phyloP scores from a whole-genome alignment of 2,113 vertebrate genomes.

The Hypocryptadius cinnamomeus region DNA sequence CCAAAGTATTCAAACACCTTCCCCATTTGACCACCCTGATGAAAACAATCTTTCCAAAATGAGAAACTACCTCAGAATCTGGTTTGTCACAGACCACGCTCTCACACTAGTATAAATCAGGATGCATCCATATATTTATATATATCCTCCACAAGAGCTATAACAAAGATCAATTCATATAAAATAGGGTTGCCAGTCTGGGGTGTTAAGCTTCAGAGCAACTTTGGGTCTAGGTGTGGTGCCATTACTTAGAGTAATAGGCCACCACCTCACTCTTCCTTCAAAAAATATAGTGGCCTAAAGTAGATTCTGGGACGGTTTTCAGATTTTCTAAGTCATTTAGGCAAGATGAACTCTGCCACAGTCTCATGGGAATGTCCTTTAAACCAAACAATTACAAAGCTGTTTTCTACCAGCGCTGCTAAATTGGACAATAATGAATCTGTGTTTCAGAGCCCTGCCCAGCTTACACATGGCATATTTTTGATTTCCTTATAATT shows the following conservation, averaged over 20 bases:
- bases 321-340: background rate
- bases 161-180: background rate
- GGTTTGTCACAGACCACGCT: background rate
- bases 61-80: background rate
- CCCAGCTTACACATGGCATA: fast-evolving
- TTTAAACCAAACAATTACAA: background rate
- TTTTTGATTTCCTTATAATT: background rate
- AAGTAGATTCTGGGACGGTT: background rate
- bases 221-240: background rate
- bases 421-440: background rate
- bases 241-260: background rate
- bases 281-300: background rate
- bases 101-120: background rate
- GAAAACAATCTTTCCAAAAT: background rate
- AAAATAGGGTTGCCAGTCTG: background rate
- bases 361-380: background rate
- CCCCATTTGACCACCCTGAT: fast-evolving
- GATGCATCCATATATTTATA: too few species aligned
- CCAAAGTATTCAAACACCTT: fast-evolving
- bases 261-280: background rate
- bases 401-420: background rate
- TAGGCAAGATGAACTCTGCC: background rate
- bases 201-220: background rate
- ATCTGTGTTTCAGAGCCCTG: background rate
- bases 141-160: too few species aligned